Evolutionary conservation across 2,113 vertebrate genomes (phyloP).

Genomic region (Labeo catla): DNA sequence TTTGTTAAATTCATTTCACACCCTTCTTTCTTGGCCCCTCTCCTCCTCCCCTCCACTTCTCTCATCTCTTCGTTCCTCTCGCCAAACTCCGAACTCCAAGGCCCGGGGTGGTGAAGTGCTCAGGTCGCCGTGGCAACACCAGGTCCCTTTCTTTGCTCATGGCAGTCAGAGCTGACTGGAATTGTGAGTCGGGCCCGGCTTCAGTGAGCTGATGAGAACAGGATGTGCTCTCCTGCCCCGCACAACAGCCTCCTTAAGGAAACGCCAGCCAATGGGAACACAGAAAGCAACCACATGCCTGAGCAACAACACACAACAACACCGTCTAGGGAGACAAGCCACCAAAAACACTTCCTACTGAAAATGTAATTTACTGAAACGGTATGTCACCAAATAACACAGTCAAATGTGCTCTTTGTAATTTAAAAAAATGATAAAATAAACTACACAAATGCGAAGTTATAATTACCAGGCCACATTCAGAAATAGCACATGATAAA

Average conservation of each 20-base stretch:
- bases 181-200: constrained; percentile 30
- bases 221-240: constrained; percentile 47
- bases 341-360: not conserved
- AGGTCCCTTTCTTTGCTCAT: constrained; percentile 32
- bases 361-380: not conserved
- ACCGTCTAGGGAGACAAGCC: not conserved
- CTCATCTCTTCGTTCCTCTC: constrained; percentile 17
- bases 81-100: not conserved
- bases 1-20: constrained; percentile 29
- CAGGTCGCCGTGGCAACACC: constrained; percentile 50
- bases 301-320: not conserved
- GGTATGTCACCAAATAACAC: not conserved
- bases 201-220: constrained; percentile 52
- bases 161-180: constrained; percentile 52
- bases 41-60: constrained; percentile 13
- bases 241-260: constrained; percentile 24
- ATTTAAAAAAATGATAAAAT: not conserved
- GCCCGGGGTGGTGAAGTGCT: constrained; percentile 1
- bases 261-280: constrained; percentile 21
- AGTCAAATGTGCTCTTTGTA: not conserved
- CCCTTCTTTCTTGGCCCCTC: not conserved
- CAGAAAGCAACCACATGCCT: not conserved
- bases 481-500: not conserved
- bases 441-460: not conserved
- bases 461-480: not conserved